Base-by-base conservation (phyloP, 92 coral and sea anemone genomes). In the Palythoa heliodiscus region DNA sequence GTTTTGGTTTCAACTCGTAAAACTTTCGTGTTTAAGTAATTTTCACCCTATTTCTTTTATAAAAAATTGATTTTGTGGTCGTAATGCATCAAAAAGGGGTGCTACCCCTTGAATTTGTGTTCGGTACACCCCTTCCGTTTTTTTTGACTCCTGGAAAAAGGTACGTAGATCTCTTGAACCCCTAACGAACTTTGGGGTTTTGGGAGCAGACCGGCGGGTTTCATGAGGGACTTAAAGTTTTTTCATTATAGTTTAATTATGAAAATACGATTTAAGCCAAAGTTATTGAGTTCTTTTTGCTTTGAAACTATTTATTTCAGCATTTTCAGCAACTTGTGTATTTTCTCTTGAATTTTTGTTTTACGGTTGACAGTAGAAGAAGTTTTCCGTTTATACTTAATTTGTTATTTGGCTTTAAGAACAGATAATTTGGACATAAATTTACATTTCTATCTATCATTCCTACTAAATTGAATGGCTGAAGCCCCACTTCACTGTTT, bases 71-170 rank as follows among this genome's bases (percentile, higher is more conserved):
- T 80, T 80, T 80, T 25, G 84, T 43, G 61, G 11, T 14, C 35
- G 12, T 66, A 20, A 24, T 38, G 57, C 63, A 20, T 52, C 43
- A 40, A 80, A 80, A 80, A 63, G 53, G 84, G 84, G 73, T 43
- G 19, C 11, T 66, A 80, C 84, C 84, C 84, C 84, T 66, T 47
- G 24, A 7, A 80, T 24, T 40, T 39, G 61, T 40, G 84, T 80
- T 23, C 84, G 74, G 84, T 80, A 68, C 84, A 80, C 84, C 84
- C 84, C 74, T 66, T 53, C 74, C n/a, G 73, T 13, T 40, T 78
- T 80, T 80, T 60, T 67, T 80, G 10, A 80, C 54, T 43, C 50
- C 60, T 22, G 35, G 8, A 23, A 43, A 79, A 79, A 64, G 74
- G 73, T 66, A 25, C 73, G 61, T 58, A 69, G 22, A 64, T 6